Base-by-base conservation (phyloP, 1,140 invertebrate species). In the Meloidogyne floridensis region DNA sequence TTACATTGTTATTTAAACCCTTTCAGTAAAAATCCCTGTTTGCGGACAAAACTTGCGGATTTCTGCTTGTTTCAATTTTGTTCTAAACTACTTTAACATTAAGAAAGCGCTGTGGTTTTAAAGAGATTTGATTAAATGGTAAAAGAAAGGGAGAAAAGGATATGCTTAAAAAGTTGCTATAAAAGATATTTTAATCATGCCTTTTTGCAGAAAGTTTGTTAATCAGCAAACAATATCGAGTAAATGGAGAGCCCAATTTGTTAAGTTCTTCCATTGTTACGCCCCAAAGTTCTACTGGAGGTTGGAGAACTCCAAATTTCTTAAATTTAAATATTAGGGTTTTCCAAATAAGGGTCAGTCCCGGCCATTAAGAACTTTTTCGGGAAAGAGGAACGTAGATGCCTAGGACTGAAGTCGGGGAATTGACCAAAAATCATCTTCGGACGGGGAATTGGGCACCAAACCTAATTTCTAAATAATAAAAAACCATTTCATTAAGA, bases 231-330 rank as follows among this genome's bases (percentile, higher is more conserved):
- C 82, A 84, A 70, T 86, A 88, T 20, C 79, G 72, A 10, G 84
- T 82, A 59, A 87, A 83, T n/a, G 84, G 86, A 8, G 70, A 76
- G 13, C 85, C 85, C 6, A 88, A 59, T 78, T 89, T 88, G 11
- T 42, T 70, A 69, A 88, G 18, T 80, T 88, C 87, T 47, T 70
- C 59, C 9, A 77, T 82, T 20, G 79, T 82, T 7, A 90, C 75
- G 8, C 88, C 87, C 87, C 87, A 88, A 20, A 88, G 82, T 73
- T 88, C 86, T 6, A 73, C 78, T 42, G 84, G 87, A 59, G 65
- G 72, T 76, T 90, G 87, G 15, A 87, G 82, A 18, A 83, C 54
- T 54, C 75, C 83, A 65, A 88, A 88, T 78, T 89, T 88, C 87
- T 87, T 72, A 86, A 89, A 87, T 47, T 6, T n/a, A 32, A 32